These are phyloP conservation scores for Sabellastarte sp. DNA, from an alignment of 2,888 invertebrate species.

Conservation along the genomic window DNA sequence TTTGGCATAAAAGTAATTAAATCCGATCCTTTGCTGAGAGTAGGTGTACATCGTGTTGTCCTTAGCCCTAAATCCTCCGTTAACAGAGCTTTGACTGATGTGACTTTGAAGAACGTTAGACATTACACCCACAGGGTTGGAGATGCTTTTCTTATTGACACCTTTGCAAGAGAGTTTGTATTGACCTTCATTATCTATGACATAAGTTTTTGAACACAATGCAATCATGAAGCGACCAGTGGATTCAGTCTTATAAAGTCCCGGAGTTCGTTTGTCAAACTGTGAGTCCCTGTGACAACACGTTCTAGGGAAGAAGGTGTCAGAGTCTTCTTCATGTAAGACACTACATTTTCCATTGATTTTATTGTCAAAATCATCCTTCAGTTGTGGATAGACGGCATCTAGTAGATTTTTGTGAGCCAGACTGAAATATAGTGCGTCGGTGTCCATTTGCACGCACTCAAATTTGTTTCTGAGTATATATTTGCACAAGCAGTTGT, in stretches of 20 bases:
- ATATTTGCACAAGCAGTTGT: not conserved
- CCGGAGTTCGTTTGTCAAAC: not conserved
- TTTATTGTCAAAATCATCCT: not conserved
- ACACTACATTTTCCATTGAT: not conserved
- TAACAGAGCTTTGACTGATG: too few relatives aligned
- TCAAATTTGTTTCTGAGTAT: not conserved
- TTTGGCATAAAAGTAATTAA: not conserved
- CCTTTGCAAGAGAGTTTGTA: not conserved
- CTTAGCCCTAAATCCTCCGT: not conserved
- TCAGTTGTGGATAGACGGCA: not conserved
- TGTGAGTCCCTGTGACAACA: not conserved
- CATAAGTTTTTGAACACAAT: conserved; percentile 2
- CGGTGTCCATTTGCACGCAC: conserved; percentile 4
- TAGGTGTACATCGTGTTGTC: not conserved
- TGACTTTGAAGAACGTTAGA: too few relatives aligned
- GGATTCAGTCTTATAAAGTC: not conserved
- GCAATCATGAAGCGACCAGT: not conserved
- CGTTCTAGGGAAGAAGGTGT: not conserved
- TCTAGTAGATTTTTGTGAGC: not conserved
- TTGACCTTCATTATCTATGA: not conserved
- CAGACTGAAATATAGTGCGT: not conserved
- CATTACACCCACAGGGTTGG: too few relatives aligned
- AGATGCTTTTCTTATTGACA: not conserved
- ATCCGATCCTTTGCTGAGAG: not conserved
- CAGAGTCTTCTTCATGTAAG: not conserved